phyloP scores from a whole-genome alignment of 2,113 vertebrate genomes.

The Hydropotes inermis region DNA sequence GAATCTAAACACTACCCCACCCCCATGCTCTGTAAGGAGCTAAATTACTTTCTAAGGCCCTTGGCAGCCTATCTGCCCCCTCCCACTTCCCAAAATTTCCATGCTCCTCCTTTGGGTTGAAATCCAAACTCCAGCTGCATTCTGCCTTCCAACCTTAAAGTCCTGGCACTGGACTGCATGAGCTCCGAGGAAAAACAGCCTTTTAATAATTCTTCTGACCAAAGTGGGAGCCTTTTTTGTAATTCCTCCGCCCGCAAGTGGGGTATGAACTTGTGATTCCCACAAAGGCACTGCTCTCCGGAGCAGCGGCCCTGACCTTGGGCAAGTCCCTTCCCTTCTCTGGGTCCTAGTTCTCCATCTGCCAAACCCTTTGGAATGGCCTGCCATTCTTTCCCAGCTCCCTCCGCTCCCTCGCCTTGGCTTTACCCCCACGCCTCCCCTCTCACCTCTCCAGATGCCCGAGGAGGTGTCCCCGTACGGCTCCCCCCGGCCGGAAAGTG shows the following conservation, averaged over 20 bases:
- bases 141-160: not conserved
- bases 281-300: not conserved
- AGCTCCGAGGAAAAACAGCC: not conserved
- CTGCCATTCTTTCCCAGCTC: not conserved
- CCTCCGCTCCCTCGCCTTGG: accelerated
- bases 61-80: not conserved
- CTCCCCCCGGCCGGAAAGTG: conserved; percentile 91
- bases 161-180: not conserved
- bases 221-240: not conserved
- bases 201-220: not conserved
- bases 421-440: not conserved
- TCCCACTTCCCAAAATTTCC: not conserved
- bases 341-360: not conserved
- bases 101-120: not conserved
- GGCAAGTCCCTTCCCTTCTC: not conserved
- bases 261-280: not conserved
- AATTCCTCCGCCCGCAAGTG: not conserved
- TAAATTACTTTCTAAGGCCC: not conserved
- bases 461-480: conserved; percentile 89
- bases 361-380: not conserved
- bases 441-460: conserved; percentile 94
- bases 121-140: not conserved
- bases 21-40: not conserved
- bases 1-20: not conserved
- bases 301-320: not conserved